phyloP scores from a whole-genome alignment of 2,888 invertebrate species.

The Chymomyza caudatula region DNA sequence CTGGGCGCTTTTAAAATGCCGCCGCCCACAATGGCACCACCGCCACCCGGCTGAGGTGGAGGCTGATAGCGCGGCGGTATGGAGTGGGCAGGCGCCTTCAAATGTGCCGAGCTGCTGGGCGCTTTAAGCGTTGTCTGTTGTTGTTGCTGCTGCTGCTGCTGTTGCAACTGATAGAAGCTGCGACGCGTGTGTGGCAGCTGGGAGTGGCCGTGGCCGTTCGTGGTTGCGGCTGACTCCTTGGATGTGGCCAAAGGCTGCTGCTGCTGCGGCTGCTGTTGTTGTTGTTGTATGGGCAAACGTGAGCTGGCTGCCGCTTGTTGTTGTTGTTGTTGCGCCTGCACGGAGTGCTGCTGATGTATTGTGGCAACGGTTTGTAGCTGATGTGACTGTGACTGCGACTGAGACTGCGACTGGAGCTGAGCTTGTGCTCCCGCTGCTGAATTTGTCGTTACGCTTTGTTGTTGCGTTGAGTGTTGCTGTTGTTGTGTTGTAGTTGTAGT shows the following conservation, averaged over 20 bases:
- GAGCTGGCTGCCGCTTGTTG: slow-evolving; percentile 39
- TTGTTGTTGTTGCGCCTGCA: slow-evolving; percentile 53
- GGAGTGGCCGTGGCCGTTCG: slow-evolving; percentile 6
- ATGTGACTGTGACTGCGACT: slow-evolving; percentile 63
- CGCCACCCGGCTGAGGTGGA: slow-evolving; percentile 82
- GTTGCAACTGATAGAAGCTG: slow-evolving; percentile 59
- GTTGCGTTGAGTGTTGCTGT: slow-evolving; percentile 56
- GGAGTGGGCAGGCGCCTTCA: slow-evolving; percentile 75
- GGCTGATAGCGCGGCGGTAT: slow-evolving; percentile 89
- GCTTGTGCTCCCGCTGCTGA: slow-evolving; percentile 38
- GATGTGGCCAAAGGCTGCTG: slow-evolving; percentile 29
- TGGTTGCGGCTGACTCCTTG: slow-evolving; percentile 23
- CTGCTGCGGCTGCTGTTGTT: slow-evolving; percentile 29
- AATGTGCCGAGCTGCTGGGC: slow-evolving; percentile 33
- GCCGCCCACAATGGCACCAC: slow-evolving; percentile 48
- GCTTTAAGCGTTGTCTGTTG: slow-evolving; percentile 25
- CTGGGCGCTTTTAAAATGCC: slow-evolving; percentile 74
- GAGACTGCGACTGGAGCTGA: slow-evolving; percentile 40
- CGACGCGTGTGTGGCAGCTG: slow-evolving; percentile 49
- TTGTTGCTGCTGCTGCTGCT: slow-evolving; percentile 35
- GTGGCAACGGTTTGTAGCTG: slow-evolving; percentile 76
- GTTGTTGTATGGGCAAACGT: slow-evolving; percentile 50
- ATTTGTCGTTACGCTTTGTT: slow-evolving; percentile 54
- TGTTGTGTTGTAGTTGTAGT: slow-evolving; percentile 30
- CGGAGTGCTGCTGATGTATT: slow-evolving; percentile 73